These are phyloP conservation scores for Aphodius granarius DNA, from an alignment of 2,888 invertebrate species.

Conservation along the genomic window DNA sequence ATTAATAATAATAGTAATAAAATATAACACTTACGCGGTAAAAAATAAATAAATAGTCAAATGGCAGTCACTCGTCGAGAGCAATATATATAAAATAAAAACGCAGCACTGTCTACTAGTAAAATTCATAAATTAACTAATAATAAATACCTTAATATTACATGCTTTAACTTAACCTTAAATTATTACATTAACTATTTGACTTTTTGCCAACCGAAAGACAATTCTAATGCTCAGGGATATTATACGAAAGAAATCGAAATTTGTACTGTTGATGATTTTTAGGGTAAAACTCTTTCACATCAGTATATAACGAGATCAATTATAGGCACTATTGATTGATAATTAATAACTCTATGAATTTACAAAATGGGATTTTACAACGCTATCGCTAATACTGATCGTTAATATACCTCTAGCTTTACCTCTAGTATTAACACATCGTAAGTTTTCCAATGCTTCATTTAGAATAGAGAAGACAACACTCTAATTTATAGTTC, in stretches of 20 bases:
- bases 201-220: not conserved
- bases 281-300: slow-evolving; percentile 12
- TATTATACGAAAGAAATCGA: slow-evolving; percentile 43
- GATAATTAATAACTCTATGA: slow-evolving; percentile 36
- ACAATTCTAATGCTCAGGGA: slow-evolving; percentile 5
- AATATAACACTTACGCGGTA: slow-evolving; percentile 15
- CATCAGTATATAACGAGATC: slow-evolving; percentile 41
- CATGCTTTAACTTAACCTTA: slow-evolving; percentile 25
- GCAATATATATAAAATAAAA: slow-evolving; percentile 28
- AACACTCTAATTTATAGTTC: not conserved
- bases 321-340: slow-evolving; percentile 51
- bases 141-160: slow-evolving; percentile 42
- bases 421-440: slow-evolving; percentile 6
- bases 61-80: slow-evolving; percentile 30
- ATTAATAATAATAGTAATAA: slow-evolving; percentile 11
- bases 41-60: slow-evolving; percentile 24
- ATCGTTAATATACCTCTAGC: slow-evolving; percentile 15
- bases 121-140: slow-evolving; percentile 46
- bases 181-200: slow-evolving; percentile 25
- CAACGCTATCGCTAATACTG: slow-evolving; percentile 30
- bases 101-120: not conserved
- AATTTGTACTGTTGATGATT: slow-evolving; percentile 47
- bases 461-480: not conserved
- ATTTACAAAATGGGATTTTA: slow-evolving; percentile 26
- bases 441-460: not conserved